phyloP scores from a whole-genome alignment of 2,888 invertebrate genomes.

The Patella ulyssiponensis region DNA sequence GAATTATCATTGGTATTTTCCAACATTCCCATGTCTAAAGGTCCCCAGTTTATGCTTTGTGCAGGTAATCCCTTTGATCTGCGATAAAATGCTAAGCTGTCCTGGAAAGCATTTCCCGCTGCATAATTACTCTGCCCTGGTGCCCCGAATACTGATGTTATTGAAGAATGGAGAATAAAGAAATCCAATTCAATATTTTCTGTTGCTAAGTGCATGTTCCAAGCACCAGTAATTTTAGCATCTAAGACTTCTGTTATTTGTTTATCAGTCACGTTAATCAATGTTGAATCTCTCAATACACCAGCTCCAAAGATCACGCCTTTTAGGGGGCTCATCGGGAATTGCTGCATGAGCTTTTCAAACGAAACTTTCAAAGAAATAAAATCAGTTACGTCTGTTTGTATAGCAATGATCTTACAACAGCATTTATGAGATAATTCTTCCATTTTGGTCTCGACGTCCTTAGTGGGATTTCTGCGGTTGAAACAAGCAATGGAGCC shows the following conservation, averaged over 20 bases:
- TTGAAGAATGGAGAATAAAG: constrained; percentile 58
- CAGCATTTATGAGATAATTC: constrained; percentile 22
- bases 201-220: constrained; percentile 55
- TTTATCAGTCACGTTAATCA: constrained; percentile 39
- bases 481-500: constrained; percentile 44
- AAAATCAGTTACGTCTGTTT: constrained; percentile 47
- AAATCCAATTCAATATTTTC: constrained; percentile 46
- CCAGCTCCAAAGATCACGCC: constrained; percentile 60
- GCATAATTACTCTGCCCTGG: constrained; percentile 57
- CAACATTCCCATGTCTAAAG: constrained; percentile 46
- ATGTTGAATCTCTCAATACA: constrained; percentile 40
- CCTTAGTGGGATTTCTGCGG: constrained; percentile 26
- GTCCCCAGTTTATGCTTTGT: constrained; percentile 60
- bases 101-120: constrained; percentile 57
- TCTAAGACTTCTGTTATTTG: constrained; percentile 39
- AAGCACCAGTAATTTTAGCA: constrained; percentile 55
- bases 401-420: constrained; percentile 36
- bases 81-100: constrained; percentile 51
- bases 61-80: constrained; percentile 41
- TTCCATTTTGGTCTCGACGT: constrained; percentile 29
- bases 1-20: background rate
- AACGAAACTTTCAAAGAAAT: constrained; percentile 36
- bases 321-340: constrained; percentile 33
- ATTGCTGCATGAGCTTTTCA: constrained; percentile 25
- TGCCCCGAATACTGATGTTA: constrained; percentile 53